Percentiles rank a stretch among this genome's conserved stretches.
Conservation (phyloP, 1,140 invertebrate species). For the Drosophila orosa region DNA sequence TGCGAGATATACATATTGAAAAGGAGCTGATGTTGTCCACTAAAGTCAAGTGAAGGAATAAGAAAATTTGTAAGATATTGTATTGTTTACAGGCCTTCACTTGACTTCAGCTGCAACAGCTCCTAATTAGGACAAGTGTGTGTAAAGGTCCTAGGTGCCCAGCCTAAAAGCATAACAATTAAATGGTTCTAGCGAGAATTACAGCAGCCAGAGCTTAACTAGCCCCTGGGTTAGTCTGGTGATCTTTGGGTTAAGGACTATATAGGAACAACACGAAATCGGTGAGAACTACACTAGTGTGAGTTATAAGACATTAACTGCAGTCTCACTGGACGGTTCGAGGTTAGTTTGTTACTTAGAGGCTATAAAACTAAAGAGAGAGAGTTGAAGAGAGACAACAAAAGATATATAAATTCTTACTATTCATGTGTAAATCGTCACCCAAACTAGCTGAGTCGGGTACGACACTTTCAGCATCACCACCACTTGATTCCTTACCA, state of each 20-base stretch:
- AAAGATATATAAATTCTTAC: conserved; percentile 82
- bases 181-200: too few relatives aligned
- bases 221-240: conserved; percentile 22
- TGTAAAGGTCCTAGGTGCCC: conserved; percentile 34
- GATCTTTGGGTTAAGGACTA: conserved; percentile 12
- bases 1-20: conserved; percentile 50
- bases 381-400: conserved; percentile 74
- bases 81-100: neutral
- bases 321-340: conserved; percentile 25
- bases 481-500: conserved; percentile 91
- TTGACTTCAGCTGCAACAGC: conserved; percentile 12
- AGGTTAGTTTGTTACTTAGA: conserved; percentile 19
- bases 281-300: conserved; percentile 62
- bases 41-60: conserved; percentile 8
- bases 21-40: conserved; percentile 1
- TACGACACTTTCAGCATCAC: conserved; percentile 92
- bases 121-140: conserved; percentile 6
- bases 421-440: conserved; percentile 87
- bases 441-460: conserved; percentile 92
- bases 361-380: conserved; percentile 69
- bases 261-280: conserved; percentile 28
- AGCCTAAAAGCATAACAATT: conserved; percentile 45
- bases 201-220: conserved; percentile 41
- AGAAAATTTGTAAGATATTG: neutral
- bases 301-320: conserved; percentile 35